These are phyloP conservation scores for Caenorhabditis brenneri DNA, from an alignment of 1,140 invertebrate genomes.

Conservation along the genomic window DNA sequence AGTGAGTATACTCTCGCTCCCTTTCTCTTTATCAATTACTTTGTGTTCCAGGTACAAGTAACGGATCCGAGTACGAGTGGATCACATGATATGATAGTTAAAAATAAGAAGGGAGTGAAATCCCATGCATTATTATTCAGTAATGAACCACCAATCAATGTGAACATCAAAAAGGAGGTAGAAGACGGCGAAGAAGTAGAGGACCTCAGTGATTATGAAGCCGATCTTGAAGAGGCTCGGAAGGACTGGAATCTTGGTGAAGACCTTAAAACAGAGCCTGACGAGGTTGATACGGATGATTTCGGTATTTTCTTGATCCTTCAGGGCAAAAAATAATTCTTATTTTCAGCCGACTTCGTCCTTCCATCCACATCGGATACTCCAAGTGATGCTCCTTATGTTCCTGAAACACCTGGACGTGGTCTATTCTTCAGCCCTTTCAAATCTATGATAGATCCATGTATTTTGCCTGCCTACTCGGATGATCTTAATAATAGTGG, in stretches of 20 bases:
- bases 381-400: neutral
- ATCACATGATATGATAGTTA: neutral
- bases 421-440: constrained; percentile 15
- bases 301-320: neutral
- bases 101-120: neutral
- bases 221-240: neutral
- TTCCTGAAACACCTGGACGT: constrained; percentile 18
- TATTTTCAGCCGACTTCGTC: neutral
- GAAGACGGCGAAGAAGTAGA: too few relatives aligned
- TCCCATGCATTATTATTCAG: neutral
- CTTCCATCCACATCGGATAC: neutral
- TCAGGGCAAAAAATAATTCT: neutral
- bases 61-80: neutral
- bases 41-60: neutral
- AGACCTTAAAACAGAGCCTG: neutral
- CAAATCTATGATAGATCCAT: neutral
- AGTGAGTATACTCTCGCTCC: neutral
- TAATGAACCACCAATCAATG: neutral
- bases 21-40: too few relatives aligned
- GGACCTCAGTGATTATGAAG: too few relatives aligned
- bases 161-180: neutral
- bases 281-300: neutral
- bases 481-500: neutral
- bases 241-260: neutral
- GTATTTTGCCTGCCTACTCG: neutral